These are phyloP conservation scores for Sprattus sprattus DNA, from an alignment of 2,113 vertebrate genomes.

Conservation along the genomic window DNA sequence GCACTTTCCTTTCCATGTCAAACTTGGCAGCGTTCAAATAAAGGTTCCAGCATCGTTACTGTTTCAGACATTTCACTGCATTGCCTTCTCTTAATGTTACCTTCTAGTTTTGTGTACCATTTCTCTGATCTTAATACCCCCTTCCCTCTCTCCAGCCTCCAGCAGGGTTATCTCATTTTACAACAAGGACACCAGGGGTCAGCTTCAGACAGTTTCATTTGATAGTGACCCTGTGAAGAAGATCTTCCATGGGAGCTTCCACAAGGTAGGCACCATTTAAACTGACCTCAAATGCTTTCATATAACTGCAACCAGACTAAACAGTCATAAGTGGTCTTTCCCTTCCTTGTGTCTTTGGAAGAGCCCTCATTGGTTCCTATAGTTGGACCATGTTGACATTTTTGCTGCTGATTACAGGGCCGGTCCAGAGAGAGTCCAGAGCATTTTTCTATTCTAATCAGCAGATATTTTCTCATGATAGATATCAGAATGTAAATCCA, in stretches of 20 bases:
- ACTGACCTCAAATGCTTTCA: neutral
- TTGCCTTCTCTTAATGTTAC: neutral
- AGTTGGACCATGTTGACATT: neutral
- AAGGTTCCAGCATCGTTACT: neutral
- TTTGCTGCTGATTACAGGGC: neutral
- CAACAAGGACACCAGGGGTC: slow-evolving; percentile 92
- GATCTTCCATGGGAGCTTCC: slow-evolving; percentile 97
- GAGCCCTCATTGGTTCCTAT: neutral
- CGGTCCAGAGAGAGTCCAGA: no score
- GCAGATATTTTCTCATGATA: neutral
- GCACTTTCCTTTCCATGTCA: neutral
- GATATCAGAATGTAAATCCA: neutral
- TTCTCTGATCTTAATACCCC: neutral
- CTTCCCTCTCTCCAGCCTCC: slow-evolving; percentile 76
- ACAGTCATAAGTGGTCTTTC: neutral
- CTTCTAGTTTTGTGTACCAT: slow-evolving; percentile 25
- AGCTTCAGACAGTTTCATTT: slow-evolving; percentile 86
- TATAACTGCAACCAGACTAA: neutral
- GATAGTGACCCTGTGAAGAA: slow-evolving; percentile 86
- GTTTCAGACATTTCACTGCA: neutral
- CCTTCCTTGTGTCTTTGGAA: neutral
- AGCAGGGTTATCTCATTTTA: slow-evolving; percentile 93
- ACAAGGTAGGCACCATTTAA: slow-evolving; percentile 84
- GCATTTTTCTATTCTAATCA: neutral
- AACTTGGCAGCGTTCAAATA: neutral